phyloP scores from a whole-genome alignment of 1,140 invertebrate genomes.

The Aphelenchoides fujianensis region DNA sequence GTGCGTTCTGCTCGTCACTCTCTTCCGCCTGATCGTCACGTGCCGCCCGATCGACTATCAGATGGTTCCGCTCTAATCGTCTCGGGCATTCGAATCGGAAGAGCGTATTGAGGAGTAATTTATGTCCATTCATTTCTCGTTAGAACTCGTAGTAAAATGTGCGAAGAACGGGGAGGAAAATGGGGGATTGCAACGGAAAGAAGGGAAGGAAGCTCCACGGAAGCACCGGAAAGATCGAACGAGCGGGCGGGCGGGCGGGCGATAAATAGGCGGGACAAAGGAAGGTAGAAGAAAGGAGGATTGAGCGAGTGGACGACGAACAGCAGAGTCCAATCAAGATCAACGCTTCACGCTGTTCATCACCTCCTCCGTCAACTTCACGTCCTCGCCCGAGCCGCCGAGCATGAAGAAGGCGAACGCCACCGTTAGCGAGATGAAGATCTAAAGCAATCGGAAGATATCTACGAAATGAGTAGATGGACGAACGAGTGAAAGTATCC shows the following conservation, averaged over 20 bases:
- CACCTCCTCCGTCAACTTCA: constrained; percentile 48
- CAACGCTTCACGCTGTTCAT: constrained; percentile 47
- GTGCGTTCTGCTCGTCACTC: background rate
- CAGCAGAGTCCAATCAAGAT: background rate
- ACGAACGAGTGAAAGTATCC: too few relatives aligned
- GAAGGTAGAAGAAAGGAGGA: background rate
- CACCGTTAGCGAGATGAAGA: constrained; percentile 49
- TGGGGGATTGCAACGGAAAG: too few relatives aligned
- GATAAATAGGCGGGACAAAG: background rate
- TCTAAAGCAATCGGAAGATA: constrained; percentile 57
- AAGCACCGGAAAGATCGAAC: too few relatives aligned
- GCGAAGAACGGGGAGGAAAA: too few relatives aligned
- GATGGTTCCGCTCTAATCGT: too few relatives aligned
- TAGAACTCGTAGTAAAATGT: too few relatives aligned
- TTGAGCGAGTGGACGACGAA: background rate
- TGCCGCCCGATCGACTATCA: background rate
- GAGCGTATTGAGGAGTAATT: too few relatives aligned
- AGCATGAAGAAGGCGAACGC: constrained; percentile 51
- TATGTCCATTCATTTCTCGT: too few relatives aligned
- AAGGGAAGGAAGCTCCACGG: too few relatives aligned
- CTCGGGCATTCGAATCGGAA: too few relatives aligned
- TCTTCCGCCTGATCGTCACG: background rate
- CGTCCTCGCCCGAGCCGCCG: constrained; percentile 39
- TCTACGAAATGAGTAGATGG: too few relatives aligned
- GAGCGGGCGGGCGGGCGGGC: background rate